Evolutionary conservation across 1,140 invertebrate genomes (phyloP).

Genomic region (Alviniconcha marisindica): DNA sequence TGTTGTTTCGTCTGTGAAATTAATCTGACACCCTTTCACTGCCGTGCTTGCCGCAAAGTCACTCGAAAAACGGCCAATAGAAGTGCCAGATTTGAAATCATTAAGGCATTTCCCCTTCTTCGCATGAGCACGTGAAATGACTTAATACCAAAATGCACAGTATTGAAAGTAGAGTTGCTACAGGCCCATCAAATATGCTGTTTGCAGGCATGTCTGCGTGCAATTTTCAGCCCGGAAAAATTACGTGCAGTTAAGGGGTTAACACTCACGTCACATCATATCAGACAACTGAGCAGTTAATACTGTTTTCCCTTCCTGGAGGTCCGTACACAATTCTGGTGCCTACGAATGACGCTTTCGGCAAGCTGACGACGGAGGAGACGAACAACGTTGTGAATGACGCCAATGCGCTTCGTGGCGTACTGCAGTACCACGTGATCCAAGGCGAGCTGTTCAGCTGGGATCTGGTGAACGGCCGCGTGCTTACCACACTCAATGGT

Average conservation of each 20-base stretch:
- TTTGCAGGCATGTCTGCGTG: too few relatives aligned
- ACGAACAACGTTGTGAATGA: slow-evolving; percentile 80
- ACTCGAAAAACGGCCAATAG: too few relatives aligned
- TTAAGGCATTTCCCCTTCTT: too few relatives aligned
- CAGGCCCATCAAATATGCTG: too few relatives aligned
- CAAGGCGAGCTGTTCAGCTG: slow-evolving; percentile 51
- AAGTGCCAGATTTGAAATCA: too few relatives aligned
- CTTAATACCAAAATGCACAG: too few relatives aligned
- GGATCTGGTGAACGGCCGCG: slow-evolving; percentile 49
- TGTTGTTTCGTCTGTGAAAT: too few relatives aligned
- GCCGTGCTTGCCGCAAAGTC: too few relatives aligned
- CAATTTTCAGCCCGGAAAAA: too few relatives aligned
- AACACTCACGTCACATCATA: background rate
- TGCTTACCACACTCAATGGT: slow-evolving; percentile 55
- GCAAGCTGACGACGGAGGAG: slow-evolving; percentile 80
- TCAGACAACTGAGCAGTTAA: background rate
- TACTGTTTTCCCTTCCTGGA: slow-evolving; percentile 11
- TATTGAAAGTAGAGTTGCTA: too few relatives aligned
- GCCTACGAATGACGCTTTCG: slow-evolving; percentile 88
- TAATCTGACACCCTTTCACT: too few relatives aligned
- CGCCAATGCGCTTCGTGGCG: slow-evolving; percentile 82
- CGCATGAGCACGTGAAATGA: too few relatives aligned
- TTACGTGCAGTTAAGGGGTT: background rate
- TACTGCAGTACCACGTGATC: slow-evolving; percentile 87
- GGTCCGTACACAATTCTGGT: slow-evolving; percentile 88